Base-by-base conservation (phyloP, 2,888 invertebrate species). In the Lymantria dispar region DNA sequence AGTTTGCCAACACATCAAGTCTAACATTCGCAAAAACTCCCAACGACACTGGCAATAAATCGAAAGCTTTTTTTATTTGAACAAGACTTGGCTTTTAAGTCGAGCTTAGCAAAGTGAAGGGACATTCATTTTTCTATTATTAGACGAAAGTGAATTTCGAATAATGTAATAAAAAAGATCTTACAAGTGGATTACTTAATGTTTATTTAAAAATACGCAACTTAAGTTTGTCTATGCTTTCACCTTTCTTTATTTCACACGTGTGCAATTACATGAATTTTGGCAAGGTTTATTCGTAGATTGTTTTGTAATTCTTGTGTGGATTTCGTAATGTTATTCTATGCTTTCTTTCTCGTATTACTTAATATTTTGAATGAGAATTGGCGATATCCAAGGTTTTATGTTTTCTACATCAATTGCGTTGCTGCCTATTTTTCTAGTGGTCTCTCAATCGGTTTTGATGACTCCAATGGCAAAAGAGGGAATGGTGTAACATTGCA, bases 141-240 rank as follows among this genome's bases (percentile, higher is more conserved):
- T 60, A 65, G 61, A 78, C 64, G 82, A 83, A 84, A 85, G 78
- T 69, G 74, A 66, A 58, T 79, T 70, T 78, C 79, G 76, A 81
- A 84, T 77, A 76, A 22, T 78, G 78, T 78, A 79, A 83, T 80
- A 74, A 55, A 75, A 74, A 71, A 73, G 70, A 22, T 5, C 72
- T 75, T 68, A 57, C 68, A 63, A 63, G 70, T 70, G 72, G 72
- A 84, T 89, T 85, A 83, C 80, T 80, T 77, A 89, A 89, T 84
- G 69, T 87, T 85, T 87, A 80, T 68, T 70, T 72, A 75, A 75
- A n/a, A 77, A 74, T 74, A 77, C 74, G 83, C 78, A 83, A 83
- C 76, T 80, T 77, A 78, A 75, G 73, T 71, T 74, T 81, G 78
- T 80, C 68, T 77, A 77, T 54, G 79, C 87, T 90, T 89, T 90